Conservation (phyloP, 2,888 invertebrate genomes). For the Parthenolecanium corni region DNA sequence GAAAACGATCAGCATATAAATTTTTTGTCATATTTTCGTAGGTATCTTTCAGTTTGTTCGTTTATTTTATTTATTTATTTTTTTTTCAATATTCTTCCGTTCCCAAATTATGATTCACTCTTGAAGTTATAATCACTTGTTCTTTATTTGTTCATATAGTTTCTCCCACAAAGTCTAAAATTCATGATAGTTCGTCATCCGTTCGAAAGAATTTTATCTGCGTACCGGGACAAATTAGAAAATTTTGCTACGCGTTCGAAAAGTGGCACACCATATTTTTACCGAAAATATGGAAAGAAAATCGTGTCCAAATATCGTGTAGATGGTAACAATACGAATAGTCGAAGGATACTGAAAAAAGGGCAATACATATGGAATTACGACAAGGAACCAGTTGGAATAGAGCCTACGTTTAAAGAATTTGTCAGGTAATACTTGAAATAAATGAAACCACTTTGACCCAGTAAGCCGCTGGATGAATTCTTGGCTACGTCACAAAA, state of each 20-base stretch:
- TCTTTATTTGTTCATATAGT: background rate
- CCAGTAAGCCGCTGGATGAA: no score
- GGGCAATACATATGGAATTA: slow-evolving; percentile 30
- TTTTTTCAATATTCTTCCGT: no score
- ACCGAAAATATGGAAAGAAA: slow-evolving; percentile 41
- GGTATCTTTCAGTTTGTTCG: no score
- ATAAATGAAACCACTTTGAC: no score
- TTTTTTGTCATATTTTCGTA: no score
- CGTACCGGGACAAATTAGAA: slow-evolving; percentile 45
- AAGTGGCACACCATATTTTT: slow-evolving; percentile 44
- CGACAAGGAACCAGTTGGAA: slow-evolving; percentile 36
- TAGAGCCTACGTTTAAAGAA: slow-evolving; percentile 45
- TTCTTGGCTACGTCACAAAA: background rate
- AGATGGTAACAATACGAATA: slow-evolving; percentile 33
- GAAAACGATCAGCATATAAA: no score
- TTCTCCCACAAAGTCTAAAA: slow-evolving; percentile 36
- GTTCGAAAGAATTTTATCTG: slow-evolving; percentile 48
- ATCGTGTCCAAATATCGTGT: slow-evolving; percentile 42
- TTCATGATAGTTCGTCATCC: slow-evolving; percentile 50
- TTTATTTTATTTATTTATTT: no score
- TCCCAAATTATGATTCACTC: no score
- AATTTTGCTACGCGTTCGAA: slow-evolving; percentile 13
- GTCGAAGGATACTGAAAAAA: slow-evolving; percentile 30
- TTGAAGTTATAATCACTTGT: no score
- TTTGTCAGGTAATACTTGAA: slow-evolving; percentile 41